Evolutionary conservation across 1,140 invertebrate species (phyloP), one percentile per base, ranked within the genome.

Genomic region (Maniola jurtina): DNA sequence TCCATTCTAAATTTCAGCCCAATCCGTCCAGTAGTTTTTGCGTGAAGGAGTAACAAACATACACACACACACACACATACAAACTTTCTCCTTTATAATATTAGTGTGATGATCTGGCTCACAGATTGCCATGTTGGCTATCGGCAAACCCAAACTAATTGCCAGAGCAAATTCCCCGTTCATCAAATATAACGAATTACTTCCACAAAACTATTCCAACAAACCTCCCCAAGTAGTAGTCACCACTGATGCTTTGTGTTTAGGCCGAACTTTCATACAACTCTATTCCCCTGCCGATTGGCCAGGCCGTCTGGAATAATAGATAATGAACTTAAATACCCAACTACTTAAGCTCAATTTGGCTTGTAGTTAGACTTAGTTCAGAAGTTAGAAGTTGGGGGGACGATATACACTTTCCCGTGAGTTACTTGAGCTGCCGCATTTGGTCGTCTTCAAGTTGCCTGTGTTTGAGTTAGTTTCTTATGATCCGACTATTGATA

Each of bases 271-370:
- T 55, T 55, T 55, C 52, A 34, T 55, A 55, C 52, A 55, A 34
- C 25, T 34, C 52, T 25, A 34, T 55, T 55, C 52, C 52, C 52
- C 8, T 55, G 52, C 13, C 52, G 34, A 55, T 55, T 55, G 16
- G 52, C 52, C 16, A 34, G 11, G 16, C 25, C 48, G 16, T 0
- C 52, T 55, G 52, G 52, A 34, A 55, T 55, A 55, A 55, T 55
- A 55, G 52, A 55, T 55, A 55, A 55, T 55, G 52, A 55, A 55
- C 52, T 55, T 55, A 55, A 55, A 35, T 34, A 55, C 33, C 52
- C 11, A 55, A 55, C 16, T 55, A 55, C 52, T 55, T 55, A 55
- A 55, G 52, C 11, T 55, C 33, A 15, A 34, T 55, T 55, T 16
- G 52, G 52, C 25, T 55, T 55, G 52, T 55, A 55, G 52, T 55